Evolutionary conservation across 1,140 invertebrate genomes (phyloP).

Genomic region (Octopus sinensis): DNA sequence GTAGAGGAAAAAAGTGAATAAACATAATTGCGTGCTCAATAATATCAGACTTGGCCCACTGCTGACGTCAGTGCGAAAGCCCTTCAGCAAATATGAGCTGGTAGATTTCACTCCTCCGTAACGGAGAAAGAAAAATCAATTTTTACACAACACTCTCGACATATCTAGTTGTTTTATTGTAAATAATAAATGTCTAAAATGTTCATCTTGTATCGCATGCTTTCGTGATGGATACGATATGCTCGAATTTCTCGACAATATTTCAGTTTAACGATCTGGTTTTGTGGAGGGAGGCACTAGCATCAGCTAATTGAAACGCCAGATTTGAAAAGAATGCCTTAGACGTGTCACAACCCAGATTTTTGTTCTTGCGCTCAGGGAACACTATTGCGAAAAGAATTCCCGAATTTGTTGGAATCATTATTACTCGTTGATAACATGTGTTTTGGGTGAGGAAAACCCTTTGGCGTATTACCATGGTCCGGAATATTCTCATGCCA

Average conservation of each 20-base stretch:
- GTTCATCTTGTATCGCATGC: background rate
- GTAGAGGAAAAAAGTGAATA: slow-evolving; percentile 45
- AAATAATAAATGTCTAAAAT: background rate
- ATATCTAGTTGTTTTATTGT: too few relatives aligned
- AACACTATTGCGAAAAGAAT: slow-evolving; percentile 47
- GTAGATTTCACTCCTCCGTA: slow-evolving; percentile 34
- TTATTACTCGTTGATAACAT: slow-evolving; percentile 33
- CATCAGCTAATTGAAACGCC: slow-evolving; percentile 50
- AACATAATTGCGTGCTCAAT: slow-evolving; percentile 50
- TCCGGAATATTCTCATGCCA: background rate
- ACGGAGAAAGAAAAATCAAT: background rate
- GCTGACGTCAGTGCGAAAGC: slow-evolving; percentile 51
- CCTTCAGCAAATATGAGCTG: slow-evolving; percentile 42
- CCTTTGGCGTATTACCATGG: background rate
- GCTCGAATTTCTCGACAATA: too few relatives aligned
- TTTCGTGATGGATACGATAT: slow-evolving; percentile 1
- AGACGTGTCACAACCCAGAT: slow-evolving; percentile 47
- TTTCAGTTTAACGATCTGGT: background rate
- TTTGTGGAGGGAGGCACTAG: slow-evolving; percentile 29
- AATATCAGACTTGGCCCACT: slow-evolving; percentile 45
- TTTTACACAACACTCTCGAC: background rate
- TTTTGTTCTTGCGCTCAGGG: slow-evolving; percentile 46
- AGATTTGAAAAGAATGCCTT: slow-evolving; percentile 53
- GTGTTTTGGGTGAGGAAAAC: slow-evolving; percentile 17
- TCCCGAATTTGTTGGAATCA: slow-evolving; percentile 38